Base-by-base conservation (phyloP, 2,797 vertebrate genomes). In the Anableps anableps region DNA sequence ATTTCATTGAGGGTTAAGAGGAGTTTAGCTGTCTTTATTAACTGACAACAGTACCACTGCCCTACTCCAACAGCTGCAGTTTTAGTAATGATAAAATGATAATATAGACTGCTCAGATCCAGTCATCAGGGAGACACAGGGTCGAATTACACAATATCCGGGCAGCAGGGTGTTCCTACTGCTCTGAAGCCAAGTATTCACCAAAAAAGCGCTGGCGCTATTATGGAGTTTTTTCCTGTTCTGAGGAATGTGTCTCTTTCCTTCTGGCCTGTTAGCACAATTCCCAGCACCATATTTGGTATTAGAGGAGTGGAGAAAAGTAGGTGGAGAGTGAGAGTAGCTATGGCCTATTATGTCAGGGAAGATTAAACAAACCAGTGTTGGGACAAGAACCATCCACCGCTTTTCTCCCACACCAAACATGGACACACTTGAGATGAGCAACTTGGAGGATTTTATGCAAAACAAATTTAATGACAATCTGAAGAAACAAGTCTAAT, bases 221-320 rank as follows among this genome's bases (percentile, higher is more conserved):
- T 93, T 94, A 87, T 95, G 82, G 80, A 87, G 87, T 94, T 92
- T 11, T 8, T 14, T 23, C 58, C 93, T 94, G 91, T 92, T 95
- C 88, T 83, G 86, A 95, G 96, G 96, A 96, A 96, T 96, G 95
- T 75, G 86, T 75, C 92, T 91, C 94, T 95, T 96, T 95, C 95
- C 90, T 89, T 91, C 81, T 91, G 88, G 95, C 88, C 62, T 90
- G 89, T 74, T 82, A 92, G 86, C 74, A 78, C 91, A 92, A 91
- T 90, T 94, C 92, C 94, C 91, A 93, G 85, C 93, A 95, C 96
- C 96, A 96, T 97, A 97, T 96, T 96, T 95, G 96, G 96, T 95
- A 95, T 90, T 92, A 86, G 92, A 94, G 92, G 93, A 95, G 94
- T 93, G 92, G 86, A 92, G 91, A 81, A 91, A 89, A 94, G 93